Percentiles rank a stretch among this genome's conserved stretches.
These are phyloP conservation scores for Holothuria scabra DNA, from an alignment of 53 echinoderm and acorn worm genomes.

Conservation along the genomic window DNA sequence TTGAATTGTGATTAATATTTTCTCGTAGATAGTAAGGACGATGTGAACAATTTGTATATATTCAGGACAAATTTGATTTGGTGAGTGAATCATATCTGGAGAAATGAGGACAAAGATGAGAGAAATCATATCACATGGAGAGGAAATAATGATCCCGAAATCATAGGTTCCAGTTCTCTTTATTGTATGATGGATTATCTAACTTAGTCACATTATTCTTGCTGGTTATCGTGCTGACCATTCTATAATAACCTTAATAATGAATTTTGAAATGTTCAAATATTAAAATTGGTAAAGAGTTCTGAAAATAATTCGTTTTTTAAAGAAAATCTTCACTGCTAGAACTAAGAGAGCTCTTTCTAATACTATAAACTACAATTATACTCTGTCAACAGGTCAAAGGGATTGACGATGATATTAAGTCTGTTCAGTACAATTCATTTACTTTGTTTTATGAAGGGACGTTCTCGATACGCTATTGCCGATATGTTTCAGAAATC, in stretches of 20 bases:
- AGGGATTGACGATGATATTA: no score
- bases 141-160: background rate
- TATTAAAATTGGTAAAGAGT: background rate
- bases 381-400: no score
- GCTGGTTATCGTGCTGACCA: background rate
- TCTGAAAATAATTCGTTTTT: background rate
- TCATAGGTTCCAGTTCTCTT: background rate
- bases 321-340: background rate
- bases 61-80: background rate
- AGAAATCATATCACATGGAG: background rate
- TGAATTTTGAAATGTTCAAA: background rate
- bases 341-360: no score
- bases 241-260: background rate
- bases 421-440: no score
- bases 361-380: no score
- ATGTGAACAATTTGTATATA: background rate
- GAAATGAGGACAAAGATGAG: background rate
- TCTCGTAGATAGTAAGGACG: background rate
- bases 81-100: background rate
- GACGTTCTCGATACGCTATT: no score
- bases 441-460: no score
- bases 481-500: no score
- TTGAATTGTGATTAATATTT: background rate
- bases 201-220: background rate
- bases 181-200: background rate